Conservation (phyloP, 2,113 vertebrate species). For the Platysternon megacephalum region DNA sequence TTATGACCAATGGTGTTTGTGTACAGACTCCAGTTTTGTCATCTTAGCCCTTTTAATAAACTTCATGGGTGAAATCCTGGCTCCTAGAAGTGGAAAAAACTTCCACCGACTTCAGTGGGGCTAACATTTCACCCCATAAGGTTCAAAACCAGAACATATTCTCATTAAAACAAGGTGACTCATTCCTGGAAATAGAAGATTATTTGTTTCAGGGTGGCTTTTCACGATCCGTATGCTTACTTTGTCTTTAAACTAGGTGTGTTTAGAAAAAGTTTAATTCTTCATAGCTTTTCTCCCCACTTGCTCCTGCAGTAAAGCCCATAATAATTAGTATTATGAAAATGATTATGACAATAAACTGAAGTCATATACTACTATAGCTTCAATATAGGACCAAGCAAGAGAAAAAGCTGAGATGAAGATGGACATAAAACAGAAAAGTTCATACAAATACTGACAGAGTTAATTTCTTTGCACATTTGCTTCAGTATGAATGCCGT, state of each 20-base stretch:
- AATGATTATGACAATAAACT: background rate
- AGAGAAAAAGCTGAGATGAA: background rate
- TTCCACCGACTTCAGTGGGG: background rate
- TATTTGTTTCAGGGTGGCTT: constrained; percentile 32
- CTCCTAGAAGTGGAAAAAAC: background rate
- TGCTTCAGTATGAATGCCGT: background rate
- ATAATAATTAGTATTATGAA: background rate
- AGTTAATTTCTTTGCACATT: background rate
- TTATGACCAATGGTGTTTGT: background rate
- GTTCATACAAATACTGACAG: background rate
- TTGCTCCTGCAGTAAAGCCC: background rate
- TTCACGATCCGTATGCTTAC: background rate
- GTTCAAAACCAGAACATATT: background rate
- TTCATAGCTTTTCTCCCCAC: background rate
- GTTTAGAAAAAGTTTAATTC: constrained; percentile 32
- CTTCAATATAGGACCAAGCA: background rate
- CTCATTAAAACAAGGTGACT: background rate
- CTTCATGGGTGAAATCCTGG: background rate
- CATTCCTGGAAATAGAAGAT: background rate
- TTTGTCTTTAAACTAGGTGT: background rate
- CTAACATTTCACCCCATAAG: background rate
- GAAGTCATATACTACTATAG: background rate
- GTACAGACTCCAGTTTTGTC: background rate
- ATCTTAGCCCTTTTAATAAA: background rate
- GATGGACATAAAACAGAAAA: background rate